Conservation (phyloP, 2,888 invertebrate genomes). For the Taenaris catops region DNA sequence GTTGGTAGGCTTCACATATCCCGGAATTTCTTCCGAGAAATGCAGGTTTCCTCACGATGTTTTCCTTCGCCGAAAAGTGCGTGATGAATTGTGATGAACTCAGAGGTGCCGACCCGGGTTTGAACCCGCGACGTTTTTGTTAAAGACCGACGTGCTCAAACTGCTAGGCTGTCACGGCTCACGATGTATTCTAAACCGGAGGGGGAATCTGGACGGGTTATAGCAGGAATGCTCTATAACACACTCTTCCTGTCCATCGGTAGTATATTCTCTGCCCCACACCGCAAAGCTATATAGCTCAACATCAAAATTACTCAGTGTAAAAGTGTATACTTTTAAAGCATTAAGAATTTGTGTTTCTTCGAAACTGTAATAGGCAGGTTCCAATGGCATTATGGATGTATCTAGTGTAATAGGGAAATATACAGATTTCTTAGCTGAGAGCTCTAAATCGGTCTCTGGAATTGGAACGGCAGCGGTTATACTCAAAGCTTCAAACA, state of each 20-base stretch:
- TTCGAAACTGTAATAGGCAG: conserved; percentile 41
- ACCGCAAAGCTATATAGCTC: conserved; percentile 72
- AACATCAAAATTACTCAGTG: conserved; percentile 33
- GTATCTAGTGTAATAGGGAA: conserved; percentile 71
- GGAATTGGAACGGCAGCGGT: conserved; percentile 59
- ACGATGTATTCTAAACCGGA: too few relatives aligned
- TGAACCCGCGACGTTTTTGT: too few relatives aligned
- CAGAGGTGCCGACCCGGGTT: too few relatives aligned
- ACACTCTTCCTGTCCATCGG: conserved; percentile 45
- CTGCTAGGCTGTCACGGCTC: too few relatives aligned
- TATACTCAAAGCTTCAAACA: conserved; percentile 66
- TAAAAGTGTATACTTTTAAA: conserved; percentile 33
- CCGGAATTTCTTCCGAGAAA: too few relatives aligned
- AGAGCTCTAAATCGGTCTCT: conserved; percentile 27
- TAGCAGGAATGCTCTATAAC: too few relatives aligned
- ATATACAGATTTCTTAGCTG: conserved; percentile 50
- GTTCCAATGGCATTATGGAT: conserved; percentile 68
- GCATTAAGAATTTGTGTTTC: conserved; percentile 21
- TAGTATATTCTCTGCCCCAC: conserved; percentile 70
- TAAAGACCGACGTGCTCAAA: too few relatives aligned
- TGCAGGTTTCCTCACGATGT: too few relatives aligned
- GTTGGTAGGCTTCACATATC: too few relatives aligned
- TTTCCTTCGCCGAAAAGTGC: too few relatives aligned
- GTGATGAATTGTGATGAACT: too few relatives aligned
- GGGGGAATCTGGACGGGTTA: too few relatives aligned